These are phyloP conservation scores for Halocynthia roretzi DNA, from an alignment of 23 tunicate species.

Conservation along the genomic window DNA sequence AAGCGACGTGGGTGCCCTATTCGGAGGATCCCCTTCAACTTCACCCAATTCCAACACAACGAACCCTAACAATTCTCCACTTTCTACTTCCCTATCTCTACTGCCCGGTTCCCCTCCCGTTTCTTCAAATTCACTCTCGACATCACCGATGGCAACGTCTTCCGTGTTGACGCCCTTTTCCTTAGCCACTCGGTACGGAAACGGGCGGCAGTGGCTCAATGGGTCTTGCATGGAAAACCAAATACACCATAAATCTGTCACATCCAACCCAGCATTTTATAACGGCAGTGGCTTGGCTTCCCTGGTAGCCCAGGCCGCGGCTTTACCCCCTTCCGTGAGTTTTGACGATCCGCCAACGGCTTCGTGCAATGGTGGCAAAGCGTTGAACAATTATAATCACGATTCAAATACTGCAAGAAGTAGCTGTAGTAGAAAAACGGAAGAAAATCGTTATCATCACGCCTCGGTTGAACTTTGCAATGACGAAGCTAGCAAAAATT, in stretches of 20 bases:
- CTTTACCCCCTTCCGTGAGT: slow-evolving; percentile 20
- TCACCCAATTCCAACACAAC: slow-evolving; percentile 67
- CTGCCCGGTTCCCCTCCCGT: slow-evolving; percentile 30
- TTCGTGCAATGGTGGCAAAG: not conserved
- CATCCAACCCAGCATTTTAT: slow-evolving; percentile 38
- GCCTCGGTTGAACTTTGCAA: too few relatives aligned
- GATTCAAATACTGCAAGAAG: too few relatives aligned
- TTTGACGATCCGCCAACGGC: not conserved
- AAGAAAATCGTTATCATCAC: too few relatives aligned
- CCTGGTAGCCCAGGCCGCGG: slow-evolving; percentile 67
- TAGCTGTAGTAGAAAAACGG: too few relatives aligned
- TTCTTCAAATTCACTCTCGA: slow-evolving; percentile 17
- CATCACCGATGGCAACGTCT: slow-evolving; percentile 21
- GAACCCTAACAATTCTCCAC: slow-evolving; percentile 38
- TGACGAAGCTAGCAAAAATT: slow-evolving; percentile 11
- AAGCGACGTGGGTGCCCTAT: slow-evolving; percentile 37
- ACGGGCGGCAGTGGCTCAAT: slow-evolving; percentile 44
- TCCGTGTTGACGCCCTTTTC: slow-evolving; percentile 50
- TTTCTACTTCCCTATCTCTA: slow-evolving; percentile 9
- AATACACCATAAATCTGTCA: slow-evolving; percentile 5
- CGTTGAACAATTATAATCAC: not conserved
- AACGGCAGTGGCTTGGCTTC: slow-evolving; percentile 89
- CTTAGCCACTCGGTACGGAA: slow-evolving; percentile 35
- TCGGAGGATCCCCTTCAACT: slow-evolving; percentile 54
- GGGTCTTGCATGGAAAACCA: slow-evolving; percentile 34